Base-by-base conservation (phyloP, 1,140 invertebrate genomes). In the Pseudomyrmex dendroicus region DNA sequence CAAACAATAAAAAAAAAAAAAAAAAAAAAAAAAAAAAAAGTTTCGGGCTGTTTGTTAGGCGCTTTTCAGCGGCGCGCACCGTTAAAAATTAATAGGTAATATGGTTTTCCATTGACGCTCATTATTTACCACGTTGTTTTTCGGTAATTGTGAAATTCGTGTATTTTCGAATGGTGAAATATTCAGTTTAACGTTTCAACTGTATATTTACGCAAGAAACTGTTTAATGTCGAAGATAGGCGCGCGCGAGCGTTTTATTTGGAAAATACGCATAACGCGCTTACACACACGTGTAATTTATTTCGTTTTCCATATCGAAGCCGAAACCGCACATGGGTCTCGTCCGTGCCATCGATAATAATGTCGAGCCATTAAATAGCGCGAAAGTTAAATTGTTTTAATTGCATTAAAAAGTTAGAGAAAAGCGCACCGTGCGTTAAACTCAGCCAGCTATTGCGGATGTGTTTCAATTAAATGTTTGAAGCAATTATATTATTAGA, bases 381-480 rank as follows among this genome's bases (percentile, higher is more conserved):
- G 52, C 54, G 56, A 73, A 86, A 87, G 86, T 83, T 86, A 84
- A 86, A 87, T 72, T 70, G 86, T 76, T 83, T 83, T 86, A 84
- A 87, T 62, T 77, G 80, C 59, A 84, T 35, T 68, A 83, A 87
- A 87, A 87, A 86, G 73, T 87, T 86, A 35, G n/a, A 35, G n/a
- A 82, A 63, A 61, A 86, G 85, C 77, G 44, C 64, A 62, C 66
- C 80, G 56, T 61, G 22, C 15, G 66, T 70, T 80, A 80, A 80
- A 72, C 46, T 72, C 46, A 35, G 76, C 56, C 76, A 20, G 66
- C 72, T 80, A 80, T 80, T n/a, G 54, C 57, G 66, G 66, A 80
- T 80, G 67, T 61, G 56, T 80, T 80, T 80, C 66, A 72, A 80
- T 80, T 80, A 80, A 80, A 80, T 80, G 76, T 80, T 80, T 72